Base-by-base conservation (phyloP, 35 echinoderm and acorn worm species). In the Heliocidaris tuberculata region DNA sequence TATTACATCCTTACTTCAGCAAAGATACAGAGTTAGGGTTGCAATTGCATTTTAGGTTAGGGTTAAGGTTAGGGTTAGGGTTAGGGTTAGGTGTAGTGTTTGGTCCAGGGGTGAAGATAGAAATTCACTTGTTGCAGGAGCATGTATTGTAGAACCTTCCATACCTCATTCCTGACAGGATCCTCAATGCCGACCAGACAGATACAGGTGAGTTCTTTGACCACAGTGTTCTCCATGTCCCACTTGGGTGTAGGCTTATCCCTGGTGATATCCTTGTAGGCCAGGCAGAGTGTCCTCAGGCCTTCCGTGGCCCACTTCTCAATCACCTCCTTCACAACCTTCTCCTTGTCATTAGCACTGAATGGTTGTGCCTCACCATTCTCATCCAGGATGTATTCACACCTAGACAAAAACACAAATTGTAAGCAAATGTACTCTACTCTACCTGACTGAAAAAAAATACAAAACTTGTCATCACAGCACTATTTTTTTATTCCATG, bases 181-280 rank as follows among this genome's bases (percentile, higher is more conserved):
- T 99, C 98, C 71, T 99, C 98, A 92, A 99, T 99, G 31, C 98
- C 98, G 35, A 97, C 96, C 54, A 99, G 97, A 13, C 92, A 90
- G 31, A 99, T 15, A 87, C 96, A 97, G 88, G 94, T 97, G 5
- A 97, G 97, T 87, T 97, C 96, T 30, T 92, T 95, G 35, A 99
- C 96, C 17, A 99, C 93, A 47, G 94, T 97, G 87, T 95, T 95
- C 71, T 99, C 98, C 93, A 97, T 96, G 21, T 99, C 98, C 98
- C 98, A 99, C 89, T 99, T 96, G 12, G 94, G 96, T 31, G 49
- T 94, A 30, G 96, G 88, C 85, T 97, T 96, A 86, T 99, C 98
- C 49, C 96, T 95, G 49, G 91, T 93, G 91, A 93, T 93, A 48
- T 93, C 91, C 59, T 93, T 54, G 95, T 99, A 99, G 47, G 98